Evolutionary conservation across 2,113 vertebrate genomes (phyloP).

Genomic region (Petaurus breviceps): DNA sequence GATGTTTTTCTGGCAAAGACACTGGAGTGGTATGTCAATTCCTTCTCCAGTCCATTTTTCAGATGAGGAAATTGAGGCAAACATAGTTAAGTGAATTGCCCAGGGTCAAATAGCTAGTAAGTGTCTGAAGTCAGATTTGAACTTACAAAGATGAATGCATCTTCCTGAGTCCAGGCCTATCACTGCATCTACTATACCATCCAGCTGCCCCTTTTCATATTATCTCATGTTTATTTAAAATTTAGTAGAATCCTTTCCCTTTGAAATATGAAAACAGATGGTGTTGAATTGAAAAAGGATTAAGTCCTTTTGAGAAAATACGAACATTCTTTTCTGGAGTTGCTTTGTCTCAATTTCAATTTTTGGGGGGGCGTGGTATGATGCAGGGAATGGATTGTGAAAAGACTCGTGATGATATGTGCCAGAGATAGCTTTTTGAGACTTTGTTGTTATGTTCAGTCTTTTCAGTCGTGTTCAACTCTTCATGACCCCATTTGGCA

Average conservation of each 20-base stretch:
- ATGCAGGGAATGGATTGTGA: background rate
- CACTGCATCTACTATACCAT: background rate
- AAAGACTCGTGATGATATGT: background rate
- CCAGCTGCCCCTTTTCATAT: background rate
- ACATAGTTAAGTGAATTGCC: background rate
- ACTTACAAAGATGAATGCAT: background rate
- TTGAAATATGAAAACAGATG: slow-evolving; percentile 67
- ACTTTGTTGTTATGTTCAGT: background rate
- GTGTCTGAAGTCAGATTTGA: background rate
- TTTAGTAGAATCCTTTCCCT: slow-evolving; percentile 42
- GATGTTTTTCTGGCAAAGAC: background rate
- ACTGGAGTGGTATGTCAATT: background rate
- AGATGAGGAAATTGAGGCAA: background rate
- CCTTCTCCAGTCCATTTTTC: background rate
- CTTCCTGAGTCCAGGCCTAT: background rate
- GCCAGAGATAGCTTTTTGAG: background rate
- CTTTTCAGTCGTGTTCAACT: too few relatives aligned
- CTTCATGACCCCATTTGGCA: too few relatives aligned
- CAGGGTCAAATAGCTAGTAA: background rate
- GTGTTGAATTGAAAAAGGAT: slow-evolving; percentile 46
- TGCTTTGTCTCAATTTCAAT: slow-evolving; percentile 29
- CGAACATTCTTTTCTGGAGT: slow-evolving; percentile 18
- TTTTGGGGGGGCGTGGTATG: background rate
- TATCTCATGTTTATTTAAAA: background rate
- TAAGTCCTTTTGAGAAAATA: slow-evolving; percentile 51